Conservation (phyloP, 2,113 vertebrate species). For the Puntigrus tetrazona region DNA sequence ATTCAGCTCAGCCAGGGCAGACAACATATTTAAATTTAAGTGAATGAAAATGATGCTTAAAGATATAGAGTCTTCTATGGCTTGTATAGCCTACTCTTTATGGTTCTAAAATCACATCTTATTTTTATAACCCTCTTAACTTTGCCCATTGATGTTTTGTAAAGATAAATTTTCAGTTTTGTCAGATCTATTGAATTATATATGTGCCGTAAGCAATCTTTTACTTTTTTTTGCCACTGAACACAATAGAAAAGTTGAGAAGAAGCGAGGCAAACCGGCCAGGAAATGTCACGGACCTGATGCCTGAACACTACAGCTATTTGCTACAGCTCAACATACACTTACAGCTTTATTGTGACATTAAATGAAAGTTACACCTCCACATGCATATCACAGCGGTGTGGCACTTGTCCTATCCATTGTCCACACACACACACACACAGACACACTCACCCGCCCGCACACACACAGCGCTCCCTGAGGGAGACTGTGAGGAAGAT, state of each 20-base stretch:
- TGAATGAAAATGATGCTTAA: too few species aligned
- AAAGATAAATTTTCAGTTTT: neutral
- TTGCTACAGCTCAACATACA: neutral
- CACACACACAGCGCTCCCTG: conserved; percentile 37
- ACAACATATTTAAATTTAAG: too few species aligned
- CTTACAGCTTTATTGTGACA: conserved; percentile 2
- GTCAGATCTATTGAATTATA: neutral
- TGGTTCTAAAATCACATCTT: neutral
- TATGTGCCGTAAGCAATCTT: neutral
- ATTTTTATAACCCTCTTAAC: neutral
- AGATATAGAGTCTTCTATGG: neutral
- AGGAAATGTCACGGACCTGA: neutral
- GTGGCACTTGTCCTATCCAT: conserved; percentile 23
- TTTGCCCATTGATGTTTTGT: neutral
- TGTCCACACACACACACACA: conserved; percentile 38
- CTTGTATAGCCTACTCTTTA: neutral
- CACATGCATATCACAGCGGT: conserved; percentile 13
- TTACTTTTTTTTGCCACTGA: neutral
- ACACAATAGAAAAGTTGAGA: neutral
- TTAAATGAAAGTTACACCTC: neutral
- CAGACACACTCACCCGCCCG: conserved; percentile 7
- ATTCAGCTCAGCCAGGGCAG: too few species aligned
- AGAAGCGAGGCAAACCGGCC: neutral
- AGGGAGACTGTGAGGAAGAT: conserved; percentile 46
- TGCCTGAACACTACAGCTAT: neutral